phyloP scores from a whole-genome alignment of 2,888 invertebrate genomes.

The Caenorhabditis drosophilae region DNA sequence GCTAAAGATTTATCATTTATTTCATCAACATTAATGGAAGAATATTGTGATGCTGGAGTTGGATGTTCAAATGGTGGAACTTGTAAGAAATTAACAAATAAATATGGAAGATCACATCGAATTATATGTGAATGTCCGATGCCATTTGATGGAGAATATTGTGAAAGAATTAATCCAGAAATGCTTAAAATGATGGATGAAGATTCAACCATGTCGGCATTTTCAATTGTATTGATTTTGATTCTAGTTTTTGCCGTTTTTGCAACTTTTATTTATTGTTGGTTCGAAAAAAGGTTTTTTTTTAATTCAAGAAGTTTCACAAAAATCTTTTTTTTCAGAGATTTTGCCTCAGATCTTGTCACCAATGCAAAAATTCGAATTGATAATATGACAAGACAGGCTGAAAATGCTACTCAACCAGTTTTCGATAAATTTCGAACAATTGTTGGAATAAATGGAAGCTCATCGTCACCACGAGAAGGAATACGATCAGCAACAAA shows the following conservation, averaged over 20 bases:
- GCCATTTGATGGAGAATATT: conserved; percentile 29
- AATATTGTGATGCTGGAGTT: conserved; percentile 28
- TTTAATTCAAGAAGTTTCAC: not conserved
- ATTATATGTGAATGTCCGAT: conserved; percentile 26
- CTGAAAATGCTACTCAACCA: conserved; percentile 28
- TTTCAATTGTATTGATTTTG: conserved; percentile 8
- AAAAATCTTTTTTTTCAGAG: conserved; percentile 3
- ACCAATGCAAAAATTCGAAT: conserved; percentile 18
- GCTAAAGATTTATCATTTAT: conserved; percentile 19
- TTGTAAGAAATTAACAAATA: conserved; percentile 25
- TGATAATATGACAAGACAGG: conserved; percentile 26
- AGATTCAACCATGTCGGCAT: not conserved
- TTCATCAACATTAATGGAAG: conserved; percentile 28
- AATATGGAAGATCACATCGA: conserved; percentile 22
- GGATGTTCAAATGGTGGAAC: conserved; percentile 35
- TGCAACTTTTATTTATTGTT: conserved; percentile 12
- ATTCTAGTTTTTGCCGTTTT: conserved; percentile 16
- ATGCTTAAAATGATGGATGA: conserved; percentile 18
- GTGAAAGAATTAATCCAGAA: conserved; percentile 30
- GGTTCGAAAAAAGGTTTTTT: conserved; percentile 10
- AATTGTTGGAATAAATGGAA: conserved; percentile 3
- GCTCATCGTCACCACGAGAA: conserved; percentile 9
- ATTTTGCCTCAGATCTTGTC: conserved; percentile 15
- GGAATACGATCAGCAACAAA: conserved; percentile 28
- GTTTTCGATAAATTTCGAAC: conserved; percentile 25